These are phyloP conservation scores for Struthio camelus DNA, from an alignment of 2,113 vertebrate species.

Conservation along the genomic window DNA sequence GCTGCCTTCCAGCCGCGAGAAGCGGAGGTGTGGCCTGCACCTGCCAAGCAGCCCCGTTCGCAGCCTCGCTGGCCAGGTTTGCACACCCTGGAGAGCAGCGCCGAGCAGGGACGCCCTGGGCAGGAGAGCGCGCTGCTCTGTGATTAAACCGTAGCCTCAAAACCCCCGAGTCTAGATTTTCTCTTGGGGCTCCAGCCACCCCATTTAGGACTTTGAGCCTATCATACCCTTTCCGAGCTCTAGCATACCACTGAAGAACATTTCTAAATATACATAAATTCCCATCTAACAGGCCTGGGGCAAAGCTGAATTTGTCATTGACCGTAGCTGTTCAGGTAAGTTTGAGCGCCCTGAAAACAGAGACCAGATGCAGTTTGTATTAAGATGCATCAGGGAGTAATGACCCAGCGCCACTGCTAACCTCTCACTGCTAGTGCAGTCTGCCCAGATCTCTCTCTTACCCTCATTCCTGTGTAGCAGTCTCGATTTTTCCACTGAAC, in stretches of 20 bases:
- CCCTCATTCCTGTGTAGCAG: neutral
- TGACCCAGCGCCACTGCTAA: neutral
- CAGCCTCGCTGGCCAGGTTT: neutral
- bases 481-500: neutral
- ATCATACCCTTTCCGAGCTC: neutral
- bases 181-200: neutral
- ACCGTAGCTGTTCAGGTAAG: neutral
- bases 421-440: accelerated
- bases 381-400: neutral
- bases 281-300: neutral
- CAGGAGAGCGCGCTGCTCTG: accelerated
- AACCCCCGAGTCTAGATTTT: neutral
- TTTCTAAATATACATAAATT: neutral
- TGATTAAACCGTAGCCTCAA: neutral
- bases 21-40: conserved; percentile 7
- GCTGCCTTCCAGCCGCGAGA: neutral
- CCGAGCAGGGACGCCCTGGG: neutral
- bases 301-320: neutral
- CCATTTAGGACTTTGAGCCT: accelerated
- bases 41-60: neutral
- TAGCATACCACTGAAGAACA: neutral
- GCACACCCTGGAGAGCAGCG: neutral
- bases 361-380: neutral
- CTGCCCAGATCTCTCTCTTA: neutral
- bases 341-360: accelerated